Conservation (phyloP, 1,140 invertebrate species). For the Drosophila rufa region DNA sequence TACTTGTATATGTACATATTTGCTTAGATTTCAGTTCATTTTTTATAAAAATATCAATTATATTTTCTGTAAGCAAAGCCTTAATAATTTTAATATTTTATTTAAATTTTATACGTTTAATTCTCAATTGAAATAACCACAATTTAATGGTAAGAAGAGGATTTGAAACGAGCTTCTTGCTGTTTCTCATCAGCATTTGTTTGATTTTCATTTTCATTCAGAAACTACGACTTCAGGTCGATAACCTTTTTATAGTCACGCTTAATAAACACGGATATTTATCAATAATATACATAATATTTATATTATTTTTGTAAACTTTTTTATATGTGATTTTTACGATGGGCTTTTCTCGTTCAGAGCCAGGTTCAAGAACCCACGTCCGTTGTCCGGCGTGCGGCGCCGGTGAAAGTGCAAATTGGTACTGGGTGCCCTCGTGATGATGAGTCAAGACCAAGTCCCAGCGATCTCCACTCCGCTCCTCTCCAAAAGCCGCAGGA, state of each 20-base stretch:
- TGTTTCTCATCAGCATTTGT: no score
- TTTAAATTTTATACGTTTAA: no score
- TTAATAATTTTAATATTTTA: no score
- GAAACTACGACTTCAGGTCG: background rate
- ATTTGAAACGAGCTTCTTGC: no score
- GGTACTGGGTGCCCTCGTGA: conserved; percentile 36
- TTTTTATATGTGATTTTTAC: conserved; percentile 5
- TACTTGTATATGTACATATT: no score
- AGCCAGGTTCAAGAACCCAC: conserved; percentile 46
- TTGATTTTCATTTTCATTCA: background rate
- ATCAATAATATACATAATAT: conserved; percentile 14
- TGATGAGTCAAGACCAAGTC: conserved; percentile 57
- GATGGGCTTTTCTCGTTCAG: background rate
- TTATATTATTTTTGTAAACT: conserved; percentile 5
- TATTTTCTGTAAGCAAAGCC: no score
- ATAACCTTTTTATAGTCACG: conserved; percentile 4
- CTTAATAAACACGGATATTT: conserved; percentile 5
- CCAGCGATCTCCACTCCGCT: background rate
- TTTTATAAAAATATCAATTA: no score
- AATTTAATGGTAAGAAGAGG: no score
- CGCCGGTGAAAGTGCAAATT: conserved; percentile 60
- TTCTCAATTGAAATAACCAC: no score
- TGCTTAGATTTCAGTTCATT: no score
- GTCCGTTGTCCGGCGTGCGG: background rate
- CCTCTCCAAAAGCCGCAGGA: conserved; percentile 41